Evolutionary conservation across 2,888 invertebrate species (phyloP).

Genomic region (Lampropteryx suffumata): DNA sequence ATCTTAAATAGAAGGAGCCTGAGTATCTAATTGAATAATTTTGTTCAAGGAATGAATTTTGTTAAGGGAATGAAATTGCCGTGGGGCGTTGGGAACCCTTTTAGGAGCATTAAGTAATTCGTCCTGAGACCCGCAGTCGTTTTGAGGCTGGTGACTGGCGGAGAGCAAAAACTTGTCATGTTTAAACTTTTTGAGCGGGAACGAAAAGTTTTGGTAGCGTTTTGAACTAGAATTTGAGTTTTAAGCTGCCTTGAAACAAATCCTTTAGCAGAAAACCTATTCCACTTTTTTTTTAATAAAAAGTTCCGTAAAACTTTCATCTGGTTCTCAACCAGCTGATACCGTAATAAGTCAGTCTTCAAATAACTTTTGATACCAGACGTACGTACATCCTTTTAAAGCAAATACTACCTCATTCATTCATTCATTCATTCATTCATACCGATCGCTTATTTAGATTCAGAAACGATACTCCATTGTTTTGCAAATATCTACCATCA

Average conservation of each 20-base stretch:
- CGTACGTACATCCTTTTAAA: too few species aligned
- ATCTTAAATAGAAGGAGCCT: conserved; percentile 57
- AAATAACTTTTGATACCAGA: too few species aligned
- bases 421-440: not conserved
- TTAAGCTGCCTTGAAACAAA: not conserved
- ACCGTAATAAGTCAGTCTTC: too few species aligned
- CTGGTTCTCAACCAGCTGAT: too few species aligned
- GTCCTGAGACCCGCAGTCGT: conserved; percentile 34
- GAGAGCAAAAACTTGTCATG: conserved; percentile 31
- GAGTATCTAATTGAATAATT: conserved; percentile 73
- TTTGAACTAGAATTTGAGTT: not conserved
- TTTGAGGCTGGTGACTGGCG: conserved; percentile 34
- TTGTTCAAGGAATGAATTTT: conserved; percentile 58
- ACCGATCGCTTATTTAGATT: conserved; percentile 7
- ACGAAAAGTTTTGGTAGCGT: conserved; percentile 7
- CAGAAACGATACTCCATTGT: conserved; percentile 15
- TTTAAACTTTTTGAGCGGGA: conserved; percentile 31
- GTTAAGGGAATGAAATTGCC: conserved; percentile 58
- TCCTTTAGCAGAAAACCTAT: not conserved
- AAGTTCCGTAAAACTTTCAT: too few species aligned
- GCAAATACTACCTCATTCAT: too few species aligned
- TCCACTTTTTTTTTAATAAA: not conserved
- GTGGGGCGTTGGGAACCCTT: conserved; percentile 48
- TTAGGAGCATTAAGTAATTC: conserved; percentile 55
- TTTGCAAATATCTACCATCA: conserved; percentile 15